Evolutionary conservation across 2,888 invertebrate genomes (phyloP), one percentile per base, ranked within the genome.

Genomic region (Globia sparganii): DNA sequence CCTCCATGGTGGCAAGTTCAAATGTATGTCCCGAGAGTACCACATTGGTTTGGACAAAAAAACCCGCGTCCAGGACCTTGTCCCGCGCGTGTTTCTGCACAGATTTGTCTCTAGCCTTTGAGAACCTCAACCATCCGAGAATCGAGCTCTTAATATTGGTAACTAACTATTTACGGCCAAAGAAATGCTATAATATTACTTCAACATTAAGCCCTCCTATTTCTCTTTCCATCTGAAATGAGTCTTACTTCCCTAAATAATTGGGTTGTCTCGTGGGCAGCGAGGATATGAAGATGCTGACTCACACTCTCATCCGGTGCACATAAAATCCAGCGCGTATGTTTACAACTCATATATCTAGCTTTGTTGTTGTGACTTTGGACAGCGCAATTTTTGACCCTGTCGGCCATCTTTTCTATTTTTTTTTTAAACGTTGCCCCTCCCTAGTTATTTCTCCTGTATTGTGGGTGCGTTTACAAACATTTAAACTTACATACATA

Each of bases 221-320:
- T 71, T 59, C 21, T 25, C 18, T 65, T 58, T 68, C 59, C 72
- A 78, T 72, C 74, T 75, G 69, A 61, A 46, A 53, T 79, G 78
- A 77, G 61, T 83, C 73, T 66, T 64, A 49, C n/a, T n/a, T 66
- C 78, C 83, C 56, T 82, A 87, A 80, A 80, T 85, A 87, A 75
- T 72, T 67, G 58, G 6, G 3, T 43, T 15, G 59, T 40, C 43
- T 70, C 46, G 80, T 79, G 79, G 79, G 84, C 61, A 56, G 70
- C 62, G 11, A 69, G 61, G 53, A 71, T 80, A 71, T 31, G n/a
- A 56, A 59, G 53, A 73, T 49, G 34, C 56, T 87, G 88, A 86
- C 58, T 87, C 86, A 87, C 40, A n/a, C 40, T 62, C 65, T 65
- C 74, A 56, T 81, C 77, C 76, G 82, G 72, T 56, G 59, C 66